phyloP scores from a whole-genome alignment of 1,140 invertebrate species.

The Leptestheria dahalacensis region DNA sequence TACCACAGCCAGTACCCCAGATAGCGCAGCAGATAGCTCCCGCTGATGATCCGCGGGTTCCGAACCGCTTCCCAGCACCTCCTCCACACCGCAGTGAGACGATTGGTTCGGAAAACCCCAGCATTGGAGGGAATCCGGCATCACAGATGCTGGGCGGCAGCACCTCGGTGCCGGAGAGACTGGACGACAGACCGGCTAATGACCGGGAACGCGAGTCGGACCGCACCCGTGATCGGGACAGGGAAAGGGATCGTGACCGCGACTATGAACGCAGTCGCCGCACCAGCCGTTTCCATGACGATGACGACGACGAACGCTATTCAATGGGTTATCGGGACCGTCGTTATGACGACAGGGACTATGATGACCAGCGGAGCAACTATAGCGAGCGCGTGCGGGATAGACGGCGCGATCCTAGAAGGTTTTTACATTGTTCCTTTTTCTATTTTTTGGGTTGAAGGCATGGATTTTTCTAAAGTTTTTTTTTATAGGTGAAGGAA shows the following conservation, averaged over 20 bases:
- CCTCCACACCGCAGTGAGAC: conserved; percentile 24
- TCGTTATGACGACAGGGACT: conserved; percentile 16
- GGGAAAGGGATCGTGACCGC: conserved; percentile 25
- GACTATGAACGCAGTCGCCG: conserved; percentile 19
- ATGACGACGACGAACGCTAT: conserved; percentile 5
- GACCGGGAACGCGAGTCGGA: conserved; percentile 26
- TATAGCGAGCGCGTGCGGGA: conserved; percentile 18
- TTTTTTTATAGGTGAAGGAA: background rate
- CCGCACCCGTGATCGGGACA: conserved; percentile 16
- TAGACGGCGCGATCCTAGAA: background rate
- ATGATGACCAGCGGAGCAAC: conserved; percentile 18
- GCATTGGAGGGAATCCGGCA: background rate
- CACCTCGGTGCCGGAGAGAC: background rate
- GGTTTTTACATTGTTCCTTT: background rate
- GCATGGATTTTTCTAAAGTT: background rate
- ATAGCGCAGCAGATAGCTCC: background rate
- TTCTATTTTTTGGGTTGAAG: background rate
- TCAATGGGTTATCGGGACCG: conserved; percentile 10
- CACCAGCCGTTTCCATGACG: conserved; percentile 2
- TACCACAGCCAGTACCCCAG: background rate
- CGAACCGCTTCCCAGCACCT: conserved; percentile 18
- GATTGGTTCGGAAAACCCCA: conserved; percentile 22
- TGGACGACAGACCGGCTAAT: background rate
- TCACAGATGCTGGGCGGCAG: background rate
- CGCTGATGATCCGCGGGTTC: background rate